phyloP scores from a whole-genome alignment of 1,140 invertebrate species.

The Diprion similis region DNA sequence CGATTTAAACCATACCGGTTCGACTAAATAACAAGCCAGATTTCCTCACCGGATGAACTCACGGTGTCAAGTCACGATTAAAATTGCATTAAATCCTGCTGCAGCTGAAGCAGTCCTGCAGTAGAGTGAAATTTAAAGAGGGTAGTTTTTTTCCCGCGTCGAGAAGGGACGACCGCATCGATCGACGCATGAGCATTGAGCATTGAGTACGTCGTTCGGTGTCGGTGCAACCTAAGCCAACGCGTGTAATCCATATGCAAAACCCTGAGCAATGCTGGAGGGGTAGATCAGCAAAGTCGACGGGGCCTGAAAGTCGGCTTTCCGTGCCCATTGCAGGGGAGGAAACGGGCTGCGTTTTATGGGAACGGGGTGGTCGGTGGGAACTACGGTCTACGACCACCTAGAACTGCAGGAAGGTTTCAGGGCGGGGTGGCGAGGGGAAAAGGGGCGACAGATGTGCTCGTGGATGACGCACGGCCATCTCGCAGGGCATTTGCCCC shows the following conservation, averaged over 20 bases:
- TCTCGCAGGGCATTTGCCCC: constrained; percentile 20
- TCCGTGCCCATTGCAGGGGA: background rate
- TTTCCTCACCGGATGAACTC: background rate
- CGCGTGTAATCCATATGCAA: background rate
- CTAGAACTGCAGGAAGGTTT: background rate
- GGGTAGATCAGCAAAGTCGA: background rate
- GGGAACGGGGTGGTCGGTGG: background rate
- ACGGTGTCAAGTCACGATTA: background rate
- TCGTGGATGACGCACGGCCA: constrained; percentile 42
- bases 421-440: constrained; percentile 20
- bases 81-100: background rate
- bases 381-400: background rate
- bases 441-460: constrained; percentile 51
- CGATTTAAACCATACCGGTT: background rate
- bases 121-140: too few species aligned
- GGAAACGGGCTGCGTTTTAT: background rate
- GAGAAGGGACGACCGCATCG: background rate
- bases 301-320: background rate
- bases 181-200: constrained; percentile 18
- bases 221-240: too few species aligned
- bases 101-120: too few species aligned
- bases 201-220: too few species aligned
- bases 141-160: background rate
- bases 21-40: background rate
- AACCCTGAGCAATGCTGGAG: background rate